A percentile compares a stretch with the other conserved stretches of the same genome.
Evolutionary conservation across 2,797 vertebrate genomes (phyloP).

Genomic region (Rhinoraja longicauda): DNA sequence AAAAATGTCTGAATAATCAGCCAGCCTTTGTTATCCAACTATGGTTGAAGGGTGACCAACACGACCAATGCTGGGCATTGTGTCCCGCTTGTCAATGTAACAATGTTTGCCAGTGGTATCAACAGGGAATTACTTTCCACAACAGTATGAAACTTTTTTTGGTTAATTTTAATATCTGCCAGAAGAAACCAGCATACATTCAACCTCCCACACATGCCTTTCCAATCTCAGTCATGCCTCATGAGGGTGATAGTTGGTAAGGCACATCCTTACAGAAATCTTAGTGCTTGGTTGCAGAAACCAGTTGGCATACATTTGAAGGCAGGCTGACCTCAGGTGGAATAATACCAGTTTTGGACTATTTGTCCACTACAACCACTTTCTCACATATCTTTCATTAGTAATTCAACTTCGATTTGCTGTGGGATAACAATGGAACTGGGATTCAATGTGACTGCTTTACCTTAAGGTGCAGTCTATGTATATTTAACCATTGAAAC

Average conservation of each 20-base stretch:
- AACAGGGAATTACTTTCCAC: not conserved
- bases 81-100: not conserved
- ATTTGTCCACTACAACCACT: not conserved
- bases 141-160: not conserved
- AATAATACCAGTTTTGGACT: not conserved
- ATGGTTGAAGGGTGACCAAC: not conserved
- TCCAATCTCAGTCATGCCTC: not conserved
- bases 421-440: not conserved
- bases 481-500: not conserved
- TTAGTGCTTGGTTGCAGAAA: not conserved
- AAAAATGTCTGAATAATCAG: not conserved
- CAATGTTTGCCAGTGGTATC: not conserved
- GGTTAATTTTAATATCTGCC: not conserved
- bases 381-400: not conserved
- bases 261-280: not conserved
- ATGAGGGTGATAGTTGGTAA: not conserved
- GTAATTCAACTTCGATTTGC: not conserved
- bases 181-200: not conserved
- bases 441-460: not conserved
- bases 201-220: not conserved
- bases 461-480: not conserved
- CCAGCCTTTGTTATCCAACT: not conserved
- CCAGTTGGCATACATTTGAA: not conserved
- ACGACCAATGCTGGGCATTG: not conserved
- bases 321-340: not conserved